Percentiles rank a stretch among this genome's conserved stretches.
Evolutionary conservation across 2,888 invertebrate species (phyloP).

Genomic region (Tethea ocularis): DNA sequence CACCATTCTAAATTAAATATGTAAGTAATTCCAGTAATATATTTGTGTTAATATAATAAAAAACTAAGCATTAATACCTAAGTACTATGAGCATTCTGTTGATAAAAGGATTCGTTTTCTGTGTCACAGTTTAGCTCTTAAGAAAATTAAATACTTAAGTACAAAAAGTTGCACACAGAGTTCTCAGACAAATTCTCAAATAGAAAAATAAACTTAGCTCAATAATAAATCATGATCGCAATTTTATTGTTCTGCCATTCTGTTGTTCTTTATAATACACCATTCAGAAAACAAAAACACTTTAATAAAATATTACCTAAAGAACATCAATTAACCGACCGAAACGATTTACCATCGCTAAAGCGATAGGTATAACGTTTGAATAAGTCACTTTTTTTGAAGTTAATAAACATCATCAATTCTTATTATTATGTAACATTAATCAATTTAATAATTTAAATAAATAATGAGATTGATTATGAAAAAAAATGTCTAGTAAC

Average conservation of each 20-base stretch:
- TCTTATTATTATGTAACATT: too few species aligned
- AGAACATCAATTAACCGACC: too few species aligned
- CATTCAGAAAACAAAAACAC: background rate
- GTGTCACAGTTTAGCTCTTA: background rate
- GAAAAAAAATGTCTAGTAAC: too few species aligned
- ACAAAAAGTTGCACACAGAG: conserved; percentile 4
- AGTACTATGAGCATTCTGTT: background rate
- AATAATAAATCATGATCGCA: conserved; percentile 12
- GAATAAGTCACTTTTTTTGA: too few species aligned
- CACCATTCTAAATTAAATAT: background rate
- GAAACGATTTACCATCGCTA: too few species aligned
- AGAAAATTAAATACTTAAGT: background rate
- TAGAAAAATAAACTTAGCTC: conserved; percentile 8
- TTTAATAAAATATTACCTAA: too few species aligned
- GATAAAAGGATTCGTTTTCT: background rate
- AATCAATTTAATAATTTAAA: too few species aligned
- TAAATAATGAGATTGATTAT: too few species aligned
- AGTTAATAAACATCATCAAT: too few species aligned
- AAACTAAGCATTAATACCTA: too few species aligned
- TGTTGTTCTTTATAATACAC: background rate
- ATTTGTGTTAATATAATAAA: background rate
- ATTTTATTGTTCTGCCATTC: conserved; percentile 10
- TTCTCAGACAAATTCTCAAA: background rate
- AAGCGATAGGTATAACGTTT: too few species aligned
- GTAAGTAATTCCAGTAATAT: too few species aligned